Conservation (phyloP, 2,113 vertebrate genomes). For the Pterophyllum scalare region DNA sequence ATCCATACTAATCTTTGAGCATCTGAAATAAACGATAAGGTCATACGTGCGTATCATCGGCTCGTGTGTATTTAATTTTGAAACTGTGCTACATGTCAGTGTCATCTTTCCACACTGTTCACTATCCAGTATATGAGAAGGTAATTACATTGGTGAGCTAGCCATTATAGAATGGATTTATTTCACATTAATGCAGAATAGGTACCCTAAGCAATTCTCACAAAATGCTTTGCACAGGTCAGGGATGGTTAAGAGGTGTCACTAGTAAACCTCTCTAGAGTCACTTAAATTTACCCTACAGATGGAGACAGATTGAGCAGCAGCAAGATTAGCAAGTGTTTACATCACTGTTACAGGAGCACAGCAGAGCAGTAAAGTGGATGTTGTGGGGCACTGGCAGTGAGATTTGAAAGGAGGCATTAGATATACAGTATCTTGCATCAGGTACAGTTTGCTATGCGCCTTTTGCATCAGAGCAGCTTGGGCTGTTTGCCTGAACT, state of each 20-base stretch:
- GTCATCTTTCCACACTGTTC: not conserved
- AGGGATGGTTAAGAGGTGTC: not conserved
- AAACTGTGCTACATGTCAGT: not conserved
- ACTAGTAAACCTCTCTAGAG: not conserved
- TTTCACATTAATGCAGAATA: not conserved
- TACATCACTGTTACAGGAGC: constrained; percentile 19
- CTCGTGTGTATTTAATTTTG: not conserved
- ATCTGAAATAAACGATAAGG: not conserved
- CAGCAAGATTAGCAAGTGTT: constrained; percentile 13
- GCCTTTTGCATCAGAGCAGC: not conserved
- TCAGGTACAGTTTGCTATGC: not conserved
- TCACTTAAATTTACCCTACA: not conserved
- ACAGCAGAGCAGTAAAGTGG: not conserved
- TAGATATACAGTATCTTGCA: not conserved
- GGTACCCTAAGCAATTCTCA: not conserved
- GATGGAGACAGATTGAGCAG: constrained; percentile 1
- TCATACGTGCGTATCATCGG: not conserved
- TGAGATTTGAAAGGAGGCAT: not conserved
- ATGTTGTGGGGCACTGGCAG: not conserved
- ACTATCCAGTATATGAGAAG: constrained; percentile 1
- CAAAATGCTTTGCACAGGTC: not conserved
- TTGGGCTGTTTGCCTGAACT: not conserved
- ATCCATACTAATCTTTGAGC: not conserved
- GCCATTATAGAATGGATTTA: not conserved
- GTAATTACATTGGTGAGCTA: not conserved